phyloP scores from a whole-genome alignment of 37 sponge, comb jelly and placozoan species.

The Cliona cf. orientalis region DNA sequence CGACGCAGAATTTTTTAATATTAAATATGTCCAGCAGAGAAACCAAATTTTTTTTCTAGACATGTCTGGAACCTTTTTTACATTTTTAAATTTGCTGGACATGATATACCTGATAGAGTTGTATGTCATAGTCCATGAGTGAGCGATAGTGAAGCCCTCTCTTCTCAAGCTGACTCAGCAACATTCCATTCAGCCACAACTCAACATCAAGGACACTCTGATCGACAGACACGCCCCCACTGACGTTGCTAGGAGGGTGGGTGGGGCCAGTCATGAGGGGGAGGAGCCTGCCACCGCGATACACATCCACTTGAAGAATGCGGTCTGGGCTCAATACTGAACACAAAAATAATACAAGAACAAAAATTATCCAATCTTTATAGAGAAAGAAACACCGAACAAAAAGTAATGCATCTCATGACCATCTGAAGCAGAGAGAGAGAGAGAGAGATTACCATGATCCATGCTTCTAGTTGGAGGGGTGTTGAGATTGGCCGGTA shows the following conservation, averaged over 20 bases:
- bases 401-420: no score
- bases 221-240: neutral
- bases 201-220: constrained; percentile 38
- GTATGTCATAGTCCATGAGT: constrained; percentile 39
- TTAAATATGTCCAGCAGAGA: no score
- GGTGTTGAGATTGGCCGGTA: no score
- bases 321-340: neutral
- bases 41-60: no score
- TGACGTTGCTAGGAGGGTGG: no score
- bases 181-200: constrained; percentile 12
- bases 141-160: constrained; percentile 20
- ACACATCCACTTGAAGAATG: neutral
- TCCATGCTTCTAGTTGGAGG: no score
- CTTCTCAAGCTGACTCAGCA: constrained; percentile 2
- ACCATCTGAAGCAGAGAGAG: no score
- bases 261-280: neutral
- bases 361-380: neutral
- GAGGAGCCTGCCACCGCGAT: neutral
- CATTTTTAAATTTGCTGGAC: no score
- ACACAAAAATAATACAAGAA: neutral
- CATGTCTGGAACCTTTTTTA: no score
- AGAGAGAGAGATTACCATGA: no score
- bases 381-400: no score
- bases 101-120: constrained; percentile 21
- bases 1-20: no score